Base-by-base conservation (phyloP, 2,888 invertebrate species). In the Geophilus truncorum region DNA sequence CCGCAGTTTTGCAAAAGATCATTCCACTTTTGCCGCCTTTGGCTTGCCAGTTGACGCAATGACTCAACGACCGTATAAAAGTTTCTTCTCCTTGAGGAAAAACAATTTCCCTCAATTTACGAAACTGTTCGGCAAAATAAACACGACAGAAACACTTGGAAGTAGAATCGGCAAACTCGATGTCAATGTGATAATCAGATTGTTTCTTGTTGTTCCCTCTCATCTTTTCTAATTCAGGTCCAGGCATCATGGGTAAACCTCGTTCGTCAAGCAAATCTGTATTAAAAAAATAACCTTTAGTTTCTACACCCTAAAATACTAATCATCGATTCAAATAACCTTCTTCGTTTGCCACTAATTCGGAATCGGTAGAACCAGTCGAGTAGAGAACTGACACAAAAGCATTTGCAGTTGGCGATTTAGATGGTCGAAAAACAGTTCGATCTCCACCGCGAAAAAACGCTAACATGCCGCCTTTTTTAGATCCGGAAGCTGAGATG, bases 11-110 rank as follows among this genome's bases (percentile, higher is more conserved):
- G 86, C 95, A 94, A 89, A 99, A 99, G 36, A 93, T 92, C 7
- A 97, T 97, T 0, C 98, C 98, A 0, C 98, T 98, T 88, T 99
- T 99, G 36, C 99, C 99, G 4, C 98, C 99, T 83, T 93, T 90
- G 0, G 98, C 97, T 77, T 94, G 93, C 97, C 97, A 98, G 80
- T 92, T 93, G 45, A 93, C 90, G 85, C 96, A 96, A 83, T 93
- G 90, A 45, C 94, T 91, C 80, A 97, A 89, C 25, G 96, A 96
- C 10, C 96, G 90, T n/a, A 95, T 92, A 86, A 93, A 94, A 0
- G 92, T 92, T 83, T 92, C 92, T 87, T 91, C 94, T 40, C 92
- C 91, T 32, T 89, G 90, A 3, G 91, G 90, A 82, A 91, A 88
- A 30, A 92, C 88, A 76, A 89, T 84, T 82, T 88, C 87, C 82